phyloP scores from a whole-genome alignment of 1,140 invertebrate species.

The Drosophila sp. region DNA sequence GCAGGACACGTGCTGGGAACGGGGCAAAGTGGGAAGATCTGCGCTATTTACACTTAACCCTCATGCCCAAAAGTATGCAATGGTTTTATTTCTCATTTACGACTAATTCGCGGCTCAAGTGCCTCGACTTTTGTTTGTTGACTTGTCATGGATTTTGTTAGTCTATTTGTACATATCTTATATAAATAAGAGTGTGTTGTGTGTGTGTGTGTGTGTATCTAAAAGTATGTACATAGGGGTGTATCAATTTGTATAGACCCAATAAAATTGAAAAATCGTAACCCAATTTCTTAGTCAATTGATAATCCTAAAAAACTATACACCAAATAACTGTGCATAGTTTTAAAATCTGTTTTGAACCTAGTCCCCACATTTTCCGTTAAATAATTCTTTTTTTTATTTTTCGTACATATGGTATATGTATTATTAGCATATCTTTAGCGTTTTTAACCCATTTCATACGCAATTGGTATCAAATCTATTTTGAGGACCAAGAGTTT shows the following conservation, averaged over 20 bases:
- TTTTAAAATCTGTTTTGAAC: too few species aligned
- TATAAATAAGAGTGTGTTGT: neutral
- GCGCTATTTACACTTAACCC: conserved; percentile 54
- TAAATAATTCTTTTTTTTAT: too few species aligned
- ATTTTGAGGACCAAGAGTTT: too few species aligned
- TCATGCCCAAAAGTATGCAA: conserved; percentile 64
- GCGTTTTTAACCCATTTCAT: too few species aligned
- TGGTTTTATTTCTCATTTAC: conserved; percentile 39
- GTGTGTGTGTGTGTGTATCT: conserved; percentile 5
- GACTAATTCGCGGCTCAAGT: conserved; percentile 53
- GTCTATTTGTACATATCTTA: conserved; percentile 9
- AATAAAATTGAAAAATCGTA: too few species aligned
- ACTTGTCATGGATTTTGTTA: conserved; percentile 34
- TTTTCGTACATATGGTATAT: too few species aligned
- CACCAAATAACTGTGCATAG: too few species aligned
- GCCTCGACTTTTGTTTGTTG: conserved; percentile 51
- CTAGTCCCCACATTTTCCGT: too few species aligned
- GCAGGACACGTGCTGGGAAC: conserved; percentile 50
- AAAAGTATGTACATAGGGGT: neutral
- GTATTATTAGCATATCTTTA: too few species aligned
- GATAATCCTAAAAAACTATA: too few species aligned
- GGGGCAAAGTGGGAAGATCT: neutral
- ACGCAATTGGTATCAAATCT: too few species aligned
- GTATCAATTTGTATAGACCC: conserved; percentile 13
- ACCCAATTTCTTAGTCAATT: too few species aligned